Percentiles rank a stretch among this genome's conserved stretches.
phyloP scores from a whole-genome alignment of 1,140 invertebrate species.

The Zaprionus lachaisei region DNA sequence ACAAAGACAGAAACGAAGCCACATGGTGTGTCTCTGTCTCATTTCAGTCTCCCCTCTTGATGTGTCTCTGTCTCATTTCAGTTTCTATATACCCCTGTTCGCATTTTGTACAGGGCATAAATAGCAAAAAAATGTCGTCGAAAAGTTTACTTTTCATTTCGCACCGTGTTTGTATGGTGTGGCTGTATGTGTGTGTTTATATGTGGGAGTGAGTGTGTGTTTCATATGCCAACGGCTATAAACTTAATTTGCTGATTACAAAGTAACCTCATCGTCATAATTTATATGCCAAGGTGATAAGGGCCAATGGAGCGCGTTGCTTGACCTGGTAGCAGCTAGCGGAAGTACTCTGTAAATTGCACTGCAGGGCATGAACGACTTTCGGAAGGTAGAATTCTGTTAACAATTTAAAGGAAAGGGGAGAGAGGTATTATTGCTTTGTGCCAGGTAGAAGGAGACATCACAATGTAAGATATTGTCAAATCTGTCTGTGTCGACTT shows the following conservation, averaged over 20 bases:
- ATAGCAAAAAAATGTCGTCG: constrained; percentile 28
- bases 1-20: no score
- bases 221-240: constrained; percentile 60
- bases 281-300: constrained; percentile 69
- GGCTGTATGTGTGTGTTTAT: constrained; percentile 13
- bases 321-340: constrained; percentile 12
- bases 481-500: background rate
- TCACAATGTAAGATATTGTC: no score
- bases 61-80: background rate
- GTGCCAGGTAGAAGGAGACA: no score
- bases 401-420: no score
- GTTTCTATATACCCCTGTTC: background rate
- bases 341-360: background rate
- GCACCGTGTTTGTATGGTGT: constrained; percentile 33
- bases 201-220: constrained; percentile 20
- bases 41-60: no score
- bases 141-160: constrained; percentile 57
- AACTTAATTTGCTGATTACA: constrained; percentile 79
- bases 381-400: no score
- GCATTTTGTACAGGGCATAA: background rate
- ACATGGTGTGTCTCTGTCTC: no score
- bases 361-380: constrained; percentile 6
- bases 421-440: no score
- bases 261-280: constrained; percentile 71
- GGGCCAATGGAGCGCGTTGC: constrained; percentile 31